Evolutionary conservation across 2,888 invertebrate genomes (phyloP), one percentile per base, ranked within the genome.

Genomic region (Watsonalla cultraria): DNA sequence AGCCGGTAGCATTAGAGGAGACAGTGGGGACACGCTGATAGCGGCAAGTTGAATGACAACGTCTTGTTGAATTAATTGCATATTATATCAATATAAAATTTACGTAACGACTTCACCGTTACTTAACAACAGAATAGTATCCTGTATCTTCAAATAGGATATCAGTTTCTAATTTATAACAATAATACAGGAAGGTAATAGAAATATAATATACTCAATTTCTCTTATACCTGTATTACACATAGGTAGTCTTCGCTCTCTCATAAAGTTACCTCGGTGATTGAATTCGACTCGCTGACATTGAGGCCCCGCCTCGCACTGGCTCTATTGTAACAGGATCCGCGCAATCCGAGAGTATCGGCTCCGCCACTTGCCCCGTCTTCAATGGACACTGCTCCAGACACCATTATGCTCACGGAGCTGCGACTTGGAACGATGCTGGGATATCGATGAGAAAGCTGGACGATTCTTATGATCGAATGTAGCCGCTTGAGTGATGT

Each of bases 281-380:
- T 42, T 42, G 42, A 42, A 42, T 42, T 37, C 6, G 37, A 5
- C 42, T 42, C 42, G 42, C 42, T 8, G 11, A 11, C 42, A 42
- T 8, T 42, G 42, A 11, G 11, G 42, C 42, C 42, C 42, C 42
- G 42, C 42, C 7, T 2, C 24, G 34, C 34, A 5, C 24, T 51
- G 13, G 9, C 34, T 46, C 51, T 33, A 46, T 45, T 51, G 56
- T 56, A 54, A 56, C 13, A 39, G 37, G 56, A 56, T 54, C 51
- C 50, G 52, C 52, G 54, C 52, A 56, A 56, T 53, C 52, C 33
- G 51, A 53, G 51, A 14, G 37, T 15, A 39, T 33, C 45, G 33
- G 35, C 35, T 15, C 37, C 51, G 35, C 14, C 46, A 46, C 46
- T 46, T 34, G 46, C 37, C 46, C 46, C 51, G 15, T 13, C 51